Conservation (phyloP, 2,888 invertebrate genomes). For the Trissolcus brochymenae region DNA sequence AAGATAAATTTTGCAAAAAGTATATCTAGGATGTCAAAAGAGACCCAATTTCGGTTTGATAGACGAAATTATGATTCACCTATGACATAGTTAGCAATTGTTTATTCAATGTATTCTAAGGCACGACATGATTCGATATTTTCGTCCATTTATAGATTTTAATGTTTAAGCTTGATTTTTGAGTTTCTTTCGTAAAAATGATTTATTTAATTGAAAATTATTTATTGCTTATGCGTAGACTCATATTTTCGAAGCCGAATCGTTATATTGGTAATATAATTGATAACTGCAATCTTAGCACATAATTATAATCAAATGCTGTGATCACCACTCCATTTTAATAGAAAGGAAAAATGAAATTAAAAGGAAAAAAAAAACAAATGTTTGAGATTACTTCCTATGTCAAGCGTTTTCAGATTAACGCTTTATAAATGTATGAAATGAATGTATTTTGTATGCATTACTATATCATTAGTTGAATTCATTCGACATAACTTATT, state of each 20-base stretch:
- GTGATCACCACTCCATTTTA: constrained; percentile 66
- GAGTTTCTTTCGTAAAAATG: too few relatives aligned
- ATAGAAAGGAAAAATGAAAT: constrained; percentile 23
- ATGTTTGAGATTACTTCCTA: constrained; percentile 50
- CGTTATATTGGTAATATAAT: constrained; percentile 36
- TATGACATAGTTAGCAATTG: too few relatives aligned
- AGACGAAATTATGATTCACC: too few relatives aligned
- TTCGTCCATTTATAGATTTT: too few relatives aligned
- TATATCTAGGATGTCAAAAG: too few relatives aligned
- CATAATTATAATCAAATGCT: constrained; percentile 61
- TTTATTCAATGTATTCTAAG: too few relatives aligned
- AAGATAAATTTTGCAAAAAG: background rate
- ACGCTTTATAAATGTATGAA: constrained; percentile 28
- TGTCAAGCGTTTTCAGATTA: constrained; percentile 35
- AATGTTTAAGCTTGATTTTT: too few relatives aligned
- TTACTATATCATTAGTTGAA: constrained; percentile 38
- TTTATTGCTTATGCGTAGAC: background rate
- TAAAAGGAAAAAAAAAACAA: background rate
- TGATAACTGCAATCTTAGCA: constrained; percentile 51
- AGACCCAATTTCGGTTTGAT: too few relatives aligned
- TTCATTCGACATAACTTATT: constrained; percentile 31
- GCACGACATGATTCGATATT: too few relatives aligned
- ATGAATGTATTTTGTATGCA: constrained; percentile 41
- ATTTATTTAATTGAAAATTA: too few relatives aligned
- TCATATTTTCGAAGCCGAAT: constrained; percentile 13